phyloP scores from a whole-genome alignment of 2,888 invertebrate species.

The Heliconius charithonia region DNA sequence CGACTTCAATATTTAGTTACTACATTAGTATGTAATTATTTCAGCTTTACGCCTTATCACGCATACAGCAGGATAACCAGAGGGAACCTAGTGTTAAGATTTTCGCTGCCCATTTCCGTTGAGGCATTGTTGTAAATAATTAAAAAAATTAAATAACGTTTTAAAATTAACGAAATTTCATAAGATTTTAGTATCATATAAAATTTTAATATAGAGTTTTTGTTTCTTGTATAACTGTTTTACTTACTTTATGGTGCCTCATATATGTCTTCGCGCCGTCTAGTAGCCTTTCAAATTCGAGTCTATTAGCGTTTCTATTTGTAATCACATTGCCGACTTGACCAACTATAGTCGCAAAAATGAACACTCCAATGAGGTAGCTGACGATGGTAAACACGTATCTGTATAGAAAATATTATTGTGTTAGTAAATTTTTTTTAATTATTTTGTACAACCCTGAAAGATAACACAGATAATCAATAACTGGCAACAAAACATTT shows the following conservation, averaged over 20 bases:
- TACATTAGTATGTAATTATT: too few species aligned
- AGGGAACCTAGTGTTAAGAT: too few species aligned
- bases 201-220: too few species aligned
- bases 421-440: background rate
- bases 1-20: too few species aligned
- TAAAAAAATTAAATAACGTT: too few species aligned
- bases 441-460: background rate
- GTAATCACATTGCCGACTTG: slow-evolving; percentile 99
- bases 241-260: slow-evolving; percentile 94
- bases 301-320: slow-evolving; percentile 96
- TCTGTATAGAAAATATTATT: slow-evolving; percentile 79
- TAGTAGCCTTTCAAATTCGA: slow-evolving; percentile 96
- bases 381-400: slow-evolving; percentile 98
- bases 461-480: background rate
- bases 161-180: too few species aligned
- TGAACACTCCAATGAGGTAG: slow-evolving; percentile 98
- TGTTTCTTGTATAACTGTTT: too few species aligned
- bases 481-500: background rate
- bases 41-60: too few species aligned
- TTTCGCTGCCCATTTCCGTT: too few species aligned
- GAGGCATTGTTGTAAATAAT: too few species aligned
- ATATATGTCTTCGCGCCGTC: slow-evolving; percentile 99
- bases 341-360: slow-evolving; percentile 98
- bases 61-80: too few species aligned
- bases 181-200: too few species aligned